Conservation (phyloP, 2,888 invertebrate species). For the Drosophila longiperda region DNA sequence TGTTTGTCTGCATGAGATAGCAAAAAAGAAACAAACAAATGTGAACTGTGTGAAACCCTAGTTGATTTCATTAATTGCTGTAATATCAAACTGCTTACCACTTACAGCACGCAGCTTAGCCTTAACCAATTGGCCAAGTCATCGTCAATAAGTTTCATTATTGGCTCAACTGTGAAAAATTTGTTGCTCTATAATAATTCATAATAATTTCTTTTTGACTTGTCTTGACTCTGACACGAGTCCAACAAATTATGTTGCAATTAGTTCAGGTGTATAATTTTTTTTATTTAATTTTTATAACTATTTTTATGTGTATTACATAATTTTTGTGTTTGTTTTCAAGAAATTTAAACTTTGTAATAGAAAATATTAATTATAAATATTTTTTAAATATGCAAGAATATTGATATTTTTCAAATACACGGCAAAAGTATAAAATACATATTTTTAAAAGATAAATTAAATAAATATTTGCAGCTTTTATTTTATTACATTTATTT, state of each 20-base stretch:
- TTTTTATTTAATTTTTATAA: neutral
- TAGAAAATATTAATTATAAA: neutral
- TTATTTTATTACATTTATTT: neutral
- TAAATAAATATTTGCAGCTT: neutral
- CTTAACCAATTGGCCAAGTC: conserved; percentile 62
- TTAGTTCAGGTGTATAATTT: neutral
- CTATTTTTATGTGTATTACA: neutral
- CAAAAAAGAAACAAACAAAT: conserved; percentile 32
- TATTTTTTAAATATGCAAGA: neutral
- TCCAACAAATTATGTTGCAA: neutral
- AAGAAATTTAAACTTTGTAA: accelerated
- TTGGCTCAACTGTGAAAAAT: conserved; percentile 19
- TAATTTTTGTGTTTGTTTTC: neutral
- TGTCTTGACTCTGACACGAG: conserved; percentile 1
- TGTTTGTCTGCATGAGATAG: conserved; percentile 57
- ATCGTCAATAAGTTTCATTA: conserved; percentile 47
- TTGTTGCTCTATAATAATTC: neutral
- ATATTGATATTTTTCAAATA: neutral
- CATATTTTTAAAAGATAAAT: neutral
- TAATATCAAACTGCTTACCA: conserved; percentile 51
- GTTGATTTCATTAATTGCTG: conserved; percentile 67
- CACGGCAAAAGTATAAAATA: neutral
- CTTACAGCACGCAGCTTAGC: conserved; percentile 51
- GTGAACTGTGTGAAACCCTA: conserved; percentile 41
- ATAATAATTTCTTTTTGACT: neutral